Base-by-base conservation (phyloP, 2,113 vertebrate genomes). In the Podiceps cristatus region DNA sequence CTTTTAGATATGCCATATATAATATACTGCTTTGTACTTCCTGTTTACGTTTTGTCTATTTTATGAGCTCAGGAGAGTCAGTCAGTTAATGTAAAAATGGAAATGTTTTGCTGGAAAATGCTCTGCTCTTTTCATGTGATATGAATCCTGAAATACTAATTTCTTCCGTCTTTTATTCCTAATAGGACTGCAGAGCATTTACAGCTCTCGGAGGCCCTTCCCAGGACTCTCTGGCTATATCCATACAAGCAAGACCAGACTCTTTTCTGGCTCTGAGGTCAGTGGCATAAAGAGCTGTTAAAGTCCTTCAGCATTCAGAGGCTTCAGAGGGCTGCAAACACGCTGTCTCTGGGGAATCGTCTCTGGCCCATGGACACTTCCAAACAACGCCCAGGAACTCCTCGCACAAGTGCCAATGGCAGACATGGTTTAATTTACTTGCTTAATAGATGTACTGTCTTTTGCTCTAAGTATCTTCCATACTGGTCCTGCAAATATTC, bases 21-120 rank as follows among this genome's bases (percentile, higher is more conserved):
- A 60, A 84, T 18, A 60, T 12, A 56, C 4, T 29, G 12, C 11
- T 62, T 56, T 84, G 63, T 52, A 62, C 37, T 92, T 95, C 78
- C 67, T 86, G n/a, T 73, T 92, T 86, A 50, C 84, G 17, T 63
- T 93, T 92, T 76, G 35, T 72, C 60, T 81, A 4, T 66, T 93
- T 76, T 74, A 80, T 67, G 67, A 86, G 18, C 55, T 91, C 18
- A 86, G 40, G 27, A 84, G 31, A 60, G 63, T 40, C 10, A 90
- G 18, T 67, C 33, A 31, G 17, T 75, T 45, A 71, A 24, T 25
- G 12, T n/a, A 40, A 88, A 92, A 86, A 77, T 75, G 16, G 12
- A 88, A 92, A 59, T 33, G 11, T 5, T 86, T 71, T 67, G 7
- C 75, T 77, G 25, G 27, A 88, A 73, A 90, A 50, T 69, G 1